Conservation (phyloP, 2,797 vertebrate species). For the Enteromius fasciolatus region DNA sequence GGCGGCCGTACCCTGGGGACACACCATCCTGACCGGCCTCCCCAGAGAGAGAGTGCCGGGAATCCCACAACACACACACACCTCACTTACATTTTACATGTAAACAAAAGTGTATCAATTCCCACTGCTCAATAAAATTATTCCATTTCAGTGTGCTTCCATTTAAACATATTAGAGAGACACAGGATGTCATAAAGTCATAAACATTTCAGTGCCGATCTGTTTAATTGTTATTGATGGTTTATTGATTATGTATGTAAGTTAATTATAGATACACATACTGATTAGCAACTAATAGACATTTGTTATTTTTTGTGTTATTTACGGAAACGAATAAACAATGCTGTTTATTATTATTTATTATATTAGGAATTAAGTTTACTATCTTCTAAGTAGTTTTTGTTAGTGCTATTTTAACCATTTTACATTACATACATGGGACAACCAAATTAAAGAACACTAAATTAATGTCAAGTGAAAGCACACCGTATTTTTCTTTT, state of each 20-base stretch:
- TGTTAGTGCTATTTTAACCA: not conserved
- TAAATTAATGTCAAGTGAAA: not conserved
- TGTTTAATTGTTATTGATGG: not conserved
- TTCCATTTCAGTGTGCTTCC: not conserved
- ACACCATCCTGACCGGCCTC: conserved; percentile 35
- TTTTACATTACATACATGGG: not conserved
- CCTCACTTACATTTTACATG: conserved; percentile 8
- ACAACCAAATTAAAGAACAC: not conserved
- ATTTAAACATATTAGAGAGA: not conserved
- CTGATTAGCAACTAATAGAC: not conserved
- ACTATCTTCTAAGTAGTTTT: not conserved
- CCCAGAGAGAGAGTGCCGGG: conserved; percentile 49
- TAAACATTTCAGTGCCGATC: not conserved
- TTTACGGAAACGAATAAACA: too few relatives aligned
- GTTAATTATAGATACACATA: not conserved
- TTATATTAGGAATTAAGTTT: not conserved
- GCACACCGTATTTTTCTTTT: not conserved
- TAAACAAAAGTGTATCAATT: conserved; percentile 23
- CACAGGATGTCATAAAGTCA: not conserved
- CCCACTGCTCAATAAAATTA: not conserved
- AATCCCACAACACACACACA: conserved; percentile 43
- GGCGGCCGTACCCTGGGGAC: conserved; percentile 56
- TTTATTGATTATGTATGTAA: not conserved
- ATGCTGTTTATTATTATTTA: too few relatives aligned
- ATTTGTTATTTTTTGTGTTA: too few relatives aligned